Evolutionary conservation across 2,888 invertebrate species (phyloP).

Genomic region (Chrysotoxum bicinctum): DNA sequence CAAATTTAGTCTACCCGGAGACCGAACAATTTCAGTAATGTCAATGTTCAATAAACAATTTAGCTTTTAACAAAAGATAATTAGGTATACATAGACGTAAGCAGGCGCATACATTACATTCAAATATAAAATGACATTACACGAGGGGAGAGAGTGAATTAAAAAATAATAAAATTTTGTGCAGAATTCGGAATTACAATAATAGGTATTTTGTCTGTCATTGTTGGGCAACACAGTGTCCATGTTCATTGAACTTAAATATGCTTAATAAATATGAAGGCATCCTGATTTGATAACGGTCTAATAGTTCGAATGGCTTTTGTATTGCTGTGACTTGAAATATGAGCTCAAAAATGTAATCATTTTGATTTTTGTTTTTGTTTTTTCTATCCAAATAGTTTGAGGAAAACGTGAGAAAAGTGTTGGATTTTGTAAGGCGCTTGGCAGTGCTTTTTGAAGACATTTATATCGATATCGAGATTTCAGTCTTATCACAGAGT

Average conservation of each 20-base stretch:
- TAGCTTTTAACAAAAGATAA: slow-evolving; percentile 13
- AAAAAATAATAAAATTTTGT: background rate
- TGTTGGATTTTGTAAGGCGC: too few relatives aligned
- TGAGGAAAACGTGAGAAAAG: too few relatives aligned
- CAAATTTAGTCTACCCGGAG: background rate
- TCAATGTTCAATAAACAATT: slow-evolving; percentile 16
- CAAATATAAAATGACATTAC: background rate
- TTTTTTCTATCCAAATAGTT: too few relatives aligned
- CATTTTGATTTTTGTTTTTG: too few relatives aligned
- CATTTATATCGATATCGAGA: too few relatives aligned
- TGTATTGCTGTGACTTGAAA: too few relatives aligned
- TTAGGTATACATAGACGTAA: background rate
- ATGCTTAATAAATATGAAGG: too few relatives aligned
- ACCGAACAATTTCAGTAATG: background rate
- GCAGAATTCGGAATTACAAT: background rate
- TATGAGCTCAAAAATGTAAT: too few relatives aligned
- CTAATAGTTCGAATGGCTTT: too few relatives aligned
- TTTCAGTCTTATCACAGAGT: too few relatives aligned
- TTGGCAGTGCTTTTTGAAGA: too few relatives aligned
- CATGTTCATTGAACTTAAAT: background rate
- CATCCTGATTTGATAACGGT: background rate
- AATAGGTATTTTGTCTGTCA: background rate
- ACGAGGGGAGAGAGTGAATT: background rate
- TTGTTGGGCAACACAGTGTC: background rate
- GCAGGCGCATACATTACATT: too few relatives aligned